Percentiles rank a stretch among this genome's conserved stretches.
Evolutionary conservation across 2,113 vertebrate genomes (phyloP).

Genomic region (Crocuta crocuta): DNA sequence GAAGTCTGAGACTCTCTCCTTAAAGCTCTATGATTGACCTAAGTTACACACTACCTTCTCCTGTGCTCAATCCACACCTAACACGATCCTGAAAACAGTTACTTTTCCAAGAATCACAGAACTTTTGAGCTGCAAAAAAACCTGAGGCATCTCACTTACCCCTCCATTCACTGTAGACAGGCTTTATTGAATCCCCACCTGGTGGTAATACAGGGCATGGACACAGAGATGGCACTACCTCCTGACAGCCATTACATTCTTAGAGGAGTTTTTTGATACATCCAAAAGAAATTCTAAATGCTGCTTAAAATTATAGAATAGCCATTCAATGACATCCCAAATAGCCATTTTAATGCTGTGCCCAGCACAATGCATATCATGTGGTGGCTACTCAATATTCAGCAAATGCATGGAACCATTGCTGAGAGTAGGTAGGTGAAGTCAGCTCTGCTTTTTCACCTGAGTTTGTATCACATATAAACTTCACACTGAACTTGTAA

Average conservation of each 20-base stretch:
- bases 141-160: background rate
- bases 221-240: background rate
- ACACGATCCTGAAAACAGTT: background rate
- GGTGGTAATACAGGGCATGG: background rate
- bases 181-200: background rate
- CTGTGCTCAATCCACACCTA: background rate
- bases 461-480: background rate
- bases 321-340: background rate
- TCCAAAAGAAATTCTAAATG: background rate
- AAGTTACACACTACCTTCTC: background rate
- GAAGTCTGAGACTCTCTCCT: background rate
- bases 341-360: background rate
- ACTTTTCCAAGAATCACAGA: background rate
- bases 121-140: background rate
- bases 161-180: background rate
- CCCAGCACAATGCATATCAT: background rate
- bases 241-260: background rate
- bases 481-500: background rate
- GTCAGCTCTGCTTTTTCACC: background rate
- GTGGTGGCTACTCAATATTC: background rate
- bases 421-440: background rate
- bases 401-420: background rate
- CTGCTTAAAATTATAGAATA: background rate
- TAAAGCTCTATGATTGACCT: background rate
- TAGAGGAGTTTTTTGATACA: background rate